Conservation (phyloP, 2,113 vertebrate genomes). For the Eolophus roseicapilla region DNA sequence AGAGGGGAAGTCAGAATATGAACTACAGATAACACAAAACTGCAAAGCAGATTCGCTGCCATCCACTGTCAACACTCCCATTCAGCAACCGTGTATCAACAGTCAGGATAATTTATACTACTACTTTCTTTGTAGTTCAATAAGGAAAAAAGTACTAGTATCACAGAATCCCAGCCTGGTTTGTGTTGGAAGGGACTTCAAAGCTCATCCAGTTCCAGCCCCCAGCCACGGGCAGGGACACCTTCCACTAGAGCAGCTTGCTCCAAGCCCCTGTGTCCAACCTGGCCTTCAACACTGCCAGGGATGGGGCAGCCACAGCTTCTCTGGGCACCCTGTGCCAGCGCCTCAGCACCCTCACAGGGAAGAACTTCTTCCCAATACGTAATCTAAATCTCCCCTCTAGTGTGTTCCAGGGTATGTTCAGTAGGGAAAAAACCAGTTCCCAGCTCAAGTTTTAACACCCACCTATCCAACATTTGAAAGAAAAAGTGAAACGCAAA, state of each 20-base stretch:
- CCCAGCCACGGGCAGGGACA: neutral
- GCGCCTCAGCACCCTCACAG: neutral
- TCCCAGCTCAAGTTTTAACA: neutral
- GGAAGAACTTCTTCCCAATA: neutral
- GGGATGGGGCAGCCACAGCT: neutral
- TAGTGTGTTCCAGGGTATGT: neutral
- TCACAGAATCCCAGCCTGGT: neutral
- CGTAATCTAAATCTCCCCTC: neutral
- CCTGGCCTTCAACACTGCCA: neutral
- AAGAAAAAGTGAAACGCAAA: neutral
- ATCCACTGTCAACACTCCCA: neutral
- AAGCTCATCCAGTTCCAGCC: neutral
- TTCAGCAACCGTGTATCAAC: neutral
- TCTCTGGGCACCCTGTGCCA: neutral
- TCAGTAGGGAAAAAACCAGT: neutral
- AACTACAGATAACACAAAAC: neutral
- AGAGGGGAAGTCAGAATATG: neutral
- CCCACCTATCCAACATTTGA: neutral
- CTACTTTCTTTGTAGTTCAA: neutral
- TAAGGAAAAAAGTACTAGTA: neutral
- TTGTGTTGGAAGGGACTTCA: neutral
- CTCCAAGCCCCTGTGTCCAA: neutral
- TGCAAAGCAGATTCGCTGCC: neutral
- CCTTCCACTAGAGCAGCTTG: neutral
- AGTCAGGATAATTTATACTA: neutral